Evolutionary conservation across 2,888 invertebrate genomes (phyloP).

Genomic region (Prosapia bicincta): DNA sequence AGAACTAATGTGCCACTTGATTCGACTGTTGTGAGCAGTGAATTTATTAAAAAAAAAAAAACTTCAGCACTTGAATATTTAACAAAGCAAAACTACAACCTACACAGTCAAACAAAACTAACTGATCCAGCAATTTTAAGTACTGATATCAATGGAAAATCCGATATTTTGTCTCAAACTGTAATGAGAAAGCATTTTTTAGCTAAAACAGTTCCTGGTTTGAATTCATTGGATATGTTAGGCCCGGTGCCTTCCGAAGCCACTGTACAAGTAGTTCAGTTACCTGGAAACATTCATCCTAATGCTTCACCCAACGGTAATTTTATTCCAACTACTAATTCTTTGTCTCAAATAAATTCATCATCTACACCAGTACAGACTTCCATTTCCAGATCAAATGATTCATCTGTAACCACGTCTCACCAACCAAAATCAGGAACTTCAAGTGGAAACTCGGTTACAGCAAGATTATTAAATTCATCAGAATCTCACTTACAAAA

Average conservation of each 20-base stretch:
- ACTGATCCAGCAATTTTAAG: not conserved
- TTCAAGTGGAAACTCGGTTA: not conserved
- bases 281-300: constrained; percentile 42
- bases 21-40: not conserved
- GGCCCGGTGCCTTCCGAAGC: constrained; percentile 50
- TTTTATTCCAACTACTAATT: not conserved
- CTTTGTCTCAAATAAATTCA: not conserved
- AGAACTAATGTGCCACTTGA: constrained; percentile 33
- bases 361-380: not conserved
- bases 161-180: constrained; percentile 6
- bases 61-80: not conserved
- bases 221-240: constrained; percentile 58
- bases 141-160: constrained; percentile 11
- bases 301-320: not conserved
- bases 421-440: not conserved
- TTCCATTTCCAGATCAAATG: not conserved
- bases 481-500: not conserved
- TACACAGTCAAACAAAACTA: not conserved
- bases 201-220: constrained; percentile 54
- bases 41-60: not conserved
- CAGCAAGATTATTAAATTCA: not conserved
- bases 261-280: constrained; percentile 59
- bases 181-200: constrained; percentile 43
- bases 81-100: not conserved
- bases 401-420: not conserved